A percentile compares a stretch with the other conserved stretches of the same genome.
Evolutionary conservation across 2,888 invertebrate genomes (phyloP).

Genomic region (Heliconius charithonia): DNA sequence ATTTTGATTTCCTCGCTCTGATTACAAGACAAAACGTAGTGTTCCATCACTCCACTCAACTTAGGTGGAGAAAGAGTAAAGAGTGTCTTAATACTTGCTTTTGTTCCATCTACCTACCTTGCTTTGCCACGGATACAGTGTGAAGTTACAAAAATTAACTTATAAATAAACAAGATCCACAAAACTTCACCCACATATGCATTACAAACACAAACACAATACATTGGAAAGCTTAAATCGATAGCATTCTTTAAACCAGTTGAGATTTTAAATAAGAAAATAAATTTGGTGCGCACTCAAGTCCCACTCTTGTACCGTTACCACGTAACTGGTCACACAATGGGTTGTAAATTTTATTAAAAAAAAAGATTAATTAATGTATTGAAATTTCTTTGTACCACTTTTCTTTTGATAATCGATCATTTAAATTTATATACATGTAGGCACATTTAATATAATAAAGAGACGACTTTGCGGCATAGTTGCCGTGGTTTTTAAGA

Average conservation of each 20-base stretch:
- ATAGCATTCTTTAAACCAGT: conserved; percentile 31
- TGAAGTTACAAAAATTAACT: not conserved
- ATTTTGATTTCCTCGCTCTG: not conserved
- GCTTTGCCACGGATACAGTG: not conserved
- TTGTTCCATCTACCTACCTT: not conserved
- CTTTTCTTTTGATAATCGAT: not conserved
- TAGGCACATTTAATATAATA: not conserved
- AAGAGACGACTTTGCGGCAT: not conserved
- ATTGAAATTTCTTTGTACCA: not conserved
- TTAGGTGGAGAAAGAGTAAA: not conserved
- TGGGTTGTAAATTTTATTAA: conserved; percentile 9
- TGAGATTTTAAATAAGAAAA: conserved; percentile 36
- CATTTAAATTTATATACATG: not conserved
- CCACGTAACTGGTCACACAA: conserved; percentile 28
- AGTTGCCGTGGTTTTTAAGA: not conserved
- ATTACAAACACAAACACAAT: conserved; percentile 19
- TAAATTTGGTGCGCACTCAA: conserved; percentile 19
- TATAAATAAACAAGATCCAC: not conserved
- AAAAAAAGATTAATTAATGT: conserved; percentile 15
- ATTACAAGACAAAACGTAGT: not conserved
- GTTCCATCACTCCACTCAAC: no score
- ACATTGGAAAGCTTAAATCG: conserved; percentile 29
- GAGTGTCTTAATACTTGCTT: not conserved
- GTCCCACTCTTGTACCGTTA: conserved; percentile 32
- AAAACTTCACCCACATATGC: conserved; percentile 19